These are phyloP conservation scores for Parazoanthus atlanticus DNA, from an alignment of 92 coral and sea anemone genomes.

Conservation along the genomic window DNA sequence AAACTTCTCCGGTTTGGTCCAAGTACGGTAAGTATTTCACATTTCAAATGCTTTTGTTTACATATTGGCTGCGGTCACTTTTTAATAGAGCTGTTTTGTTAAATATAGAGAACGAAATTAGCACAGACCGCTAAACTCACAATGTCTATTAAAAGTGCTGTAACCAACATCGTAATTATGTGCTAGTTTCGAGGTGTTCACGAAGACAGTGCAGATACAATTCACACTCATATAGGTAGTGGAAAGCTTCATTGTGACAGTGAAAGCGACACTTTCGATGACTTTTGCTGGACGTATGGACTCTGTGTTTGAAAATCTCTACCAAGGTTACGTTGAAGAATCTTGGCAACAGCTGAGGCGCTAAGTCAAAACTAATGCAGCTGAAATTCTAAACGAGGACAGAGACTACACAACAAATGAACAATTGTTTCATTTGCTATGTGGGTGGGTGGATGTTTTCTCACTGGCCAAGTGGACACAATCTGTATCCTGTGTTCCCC, in stretches of 20 bases:
- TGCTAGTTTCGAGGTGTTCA: neutral
- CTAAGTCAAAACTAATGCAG: neutral
- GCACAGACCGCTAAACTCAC: neutral
- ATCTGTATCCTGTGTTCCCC: neutral
- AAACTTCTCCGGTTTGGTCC: neutral
- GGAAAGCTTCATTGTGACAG: neutral
- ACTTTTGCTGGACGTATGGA: neutral
- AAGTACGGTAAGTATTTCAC: neutral
- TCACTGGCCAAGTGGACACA: neutral
- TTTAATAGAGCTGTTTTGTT: neutral
- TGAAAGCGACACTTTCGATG: neutral
- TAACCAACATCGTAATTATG: neutral
- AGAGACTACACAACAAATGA: neutral
- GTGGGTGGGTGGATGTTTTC: conserved; percentile 2
- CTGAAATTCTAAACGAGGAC: neutral
- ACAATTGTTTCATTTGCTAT: neutral
- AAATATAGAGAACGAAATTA: neutral
- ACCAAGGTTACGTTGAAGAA: neutral
- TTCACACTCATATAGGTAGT: neutral
- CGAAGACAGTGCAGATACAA: neutral
- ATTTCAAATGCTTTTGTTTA: neutral
- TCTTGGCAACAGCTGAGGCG: neutral
- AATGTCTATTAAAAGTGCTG: neutral
- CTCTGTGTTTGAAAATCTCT: neutral
- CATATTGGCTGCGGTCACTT: neutral